phyloP scores from a whole-genome alignment of 2,797 vertebrate genomes.

The Neosilurus hyrtlii region DNA sequence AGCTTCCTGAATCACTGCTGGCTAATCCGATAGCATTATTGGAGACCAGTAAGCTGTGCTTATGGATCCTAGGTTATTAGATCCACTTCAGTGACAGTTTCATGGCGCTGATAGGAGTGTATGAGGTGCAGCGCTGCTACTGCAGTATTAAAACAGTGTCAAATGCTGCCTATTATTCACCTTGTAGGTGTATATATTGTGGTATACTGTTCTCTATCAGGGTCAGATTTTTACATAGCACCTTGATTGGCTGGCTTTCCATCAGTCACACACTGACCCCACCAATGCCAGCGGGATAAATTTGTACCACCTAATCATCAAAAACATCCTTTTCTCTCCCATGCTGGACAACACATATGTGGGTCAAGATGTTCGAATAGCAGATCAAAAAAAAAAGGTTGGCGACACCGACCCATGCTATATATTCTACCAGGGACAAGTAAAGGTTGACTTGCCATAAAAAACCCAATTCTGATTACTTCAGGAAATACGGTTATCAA shows the following conservation, averaged over 20 bases:
- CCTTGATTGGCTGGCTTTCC: neutral
- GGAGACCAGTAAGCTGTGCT: conserved; percentile 72
- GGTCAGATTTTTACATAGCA: neutral
- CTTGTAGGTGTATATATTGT: neutral
- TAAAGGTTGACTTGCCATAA: no score
- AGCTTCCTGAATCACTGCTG: conserved; percentile 62
- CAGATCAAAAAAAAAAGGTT: no score
- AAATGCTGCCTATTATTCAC: neutral
- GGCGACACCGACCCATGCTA: no score
- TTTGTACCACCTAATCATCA: neutral
- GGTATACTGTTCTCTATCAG: neutral
- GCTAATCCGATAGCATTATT: conserved; percentile 74
- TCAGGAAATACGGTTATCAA: no score
- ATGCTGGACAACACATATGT: no score
- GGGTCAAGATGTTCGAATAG: no score
- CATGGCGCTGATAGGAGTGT: neutral
- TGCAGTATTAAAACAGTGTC: neutral
- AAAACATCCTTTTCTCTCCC: neutral
- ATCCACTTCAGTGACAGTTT: neutral
- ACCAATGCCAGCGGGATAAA: neutral
- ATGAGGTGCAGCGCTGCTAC: neutral
- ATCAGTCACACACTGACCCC: neutral
- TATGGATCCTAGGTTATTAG: conserved; percentile 60
- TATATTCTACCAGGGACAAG: no score
- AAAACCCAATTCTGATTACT: no score